Base-by-base conservation (phyloP, 2,113 vertebrate genomes). In the Haemorhous mexicanus region DNA sequence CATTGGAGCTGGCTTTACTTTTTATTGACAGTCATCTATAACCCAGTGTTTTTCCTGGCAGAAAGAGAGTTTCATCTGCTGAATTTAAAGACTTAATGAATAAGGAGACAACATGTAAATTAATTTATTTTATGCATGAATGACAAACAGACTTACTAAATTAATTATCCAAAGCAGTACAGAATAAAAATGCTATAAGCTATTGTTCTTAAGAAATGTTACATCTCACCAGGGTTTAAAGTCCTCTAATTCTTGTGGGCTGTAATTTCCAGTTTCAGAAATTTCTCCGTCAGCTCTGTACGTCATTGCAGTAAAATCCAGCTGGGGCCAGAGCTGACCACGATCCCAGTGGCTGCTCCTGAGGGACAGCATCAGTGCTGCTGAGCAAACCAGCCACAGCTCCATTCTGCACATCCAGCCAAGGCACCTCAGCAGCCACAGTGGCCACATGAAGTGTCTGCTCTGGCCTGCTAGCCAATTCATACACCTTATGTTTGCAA, bases 151-250 rank as follows among this genome's bases (percentile, higher is more conserved):
- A 49, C 39, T 88, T 80, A 70, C 58, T 79, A 86, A 86, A 79
- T 41, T 66, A 85, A 90, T 80, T 86, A 66, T 77, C 53, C 50
- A 80, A 70, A 86, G 70, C 75, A 85, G n/a, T 23, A 84, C 37
- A 44, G 66, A 88, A 85, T 83, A 56, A 95, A 93, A 90, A 63
- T 88, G 52, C 75, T 81, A n/a, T 70, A 88, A 90, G 89, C 84
- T 72, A 91, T 96, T 95, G 84, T 96, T 95, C 87, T 91, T 84
- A 47, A 93, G 82, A 91, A 96, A 94, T 81, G 75, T 52, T 85
- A 47, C 75, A 74, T 85, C 82, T 96, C 93, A 92, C 58, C 68
- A 90, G 92, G 79, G 61, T 75, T 94, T 88, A 21, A 95, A 90
- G 84, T 87, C 56, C 50, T 84, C 47, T 94, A 59, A 95, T 95